These are phyloP conservation scores for Trachemys scripta DNA, from an alignment of 2,113 vertebrate genomes.

Conservation along the genomic window DNA sequence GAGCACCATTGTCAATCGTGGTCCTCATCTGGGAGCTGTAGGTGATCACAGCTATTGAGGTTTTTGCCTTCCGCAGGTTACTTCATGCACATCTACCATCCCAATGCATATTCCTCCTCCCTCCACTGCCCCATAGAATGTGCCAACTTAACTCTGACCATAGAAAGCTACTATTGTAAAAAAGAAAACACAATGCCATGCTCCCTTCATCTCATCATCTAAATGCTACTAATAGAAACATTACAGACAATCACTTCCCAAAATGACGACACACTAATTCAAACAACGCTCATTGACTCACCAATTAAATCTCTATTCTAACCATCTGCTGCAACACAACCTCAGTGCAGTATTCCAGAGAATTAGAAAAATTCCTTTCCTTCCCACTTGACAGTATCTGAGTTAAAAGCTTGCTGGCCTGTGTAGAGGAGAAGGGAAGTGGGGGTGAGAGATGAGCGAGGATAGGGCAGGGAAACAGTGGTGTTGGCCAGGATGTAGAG, in stretches of 20 bases:
- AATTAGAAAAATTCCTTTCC: background rate
- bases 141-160: background rate
- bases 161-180: background rate
- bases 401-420: background rate
- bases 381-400: accelerated
- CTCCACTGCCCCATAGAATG: background rate
- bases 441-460: background rate
- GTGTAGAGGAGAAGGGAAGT: background rate
- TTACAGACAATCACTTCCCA: background rate
- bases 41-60: background rate
- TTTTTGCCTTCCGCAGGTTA: background rate
- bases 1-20: background rate
- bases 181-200: background rate
- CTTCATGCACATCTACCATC: background rate
- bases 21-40: background rate
- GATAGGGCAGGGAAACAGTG: background rate
- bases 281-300: background rate
- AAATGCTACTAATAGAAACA: background rate
- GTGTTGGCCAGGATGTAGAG: background rate
- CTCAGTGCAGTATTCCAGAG: accelerated
- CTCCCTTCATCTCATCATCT: background rate
- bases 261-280: background rate
- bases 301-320: background rate
- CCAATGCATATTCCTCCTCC: background rate
- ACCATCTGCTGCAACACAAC: background rate